These are phyloP conservation scores for Proterorhinus semilunaris DNA, from an alignment of 2,113 vertebrate genomes.

Conservation along the genomic window DNA sequence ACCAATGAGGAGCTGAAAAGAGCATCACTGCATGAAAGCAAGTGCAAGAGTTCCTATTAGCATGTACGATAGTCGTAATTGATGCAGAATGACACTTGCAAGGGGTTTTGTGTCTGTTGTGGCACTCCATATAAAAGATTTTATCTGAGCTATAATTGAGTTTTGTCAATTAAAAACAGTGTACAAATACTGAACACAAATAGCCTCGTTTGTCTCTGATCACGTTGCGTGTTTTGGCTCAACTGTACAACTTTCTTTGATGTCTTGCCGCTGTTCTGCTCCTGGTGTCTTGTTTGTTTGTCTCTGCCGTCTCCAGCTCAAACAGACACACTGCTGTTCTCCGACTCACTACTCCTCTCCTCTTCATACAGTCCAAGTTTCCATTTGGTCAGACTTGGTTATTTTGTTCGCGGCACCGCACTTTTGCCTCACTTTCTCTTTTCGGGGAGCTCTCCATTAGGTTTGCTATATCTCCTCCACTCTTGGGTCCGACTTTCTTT, in stretches of 20 bases:
- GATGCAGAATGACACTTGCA: too few species aligned
- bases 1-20: constrained; percentile 31
- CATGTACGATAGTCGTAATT: constrained; percentile 1
- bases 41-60: constrained; percentile 41
- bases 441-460: constrained; percentile 38
- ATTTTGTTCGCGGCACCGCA: constrained; percentile 28
- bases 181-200: too few species aligned
- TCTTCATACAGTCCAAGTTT: constrained; percentile 21
- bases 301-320: constrained; percentile 34
- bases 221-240: constrained; percentile 14
- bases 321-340: constrained; percentile 44
- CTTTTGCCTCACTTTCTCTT: constrained; percentile 7
- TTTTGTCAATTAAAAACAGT: too few species aligned
- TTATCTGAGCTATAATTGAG: too few species aligned
- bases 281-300: constrained; percentile 41
- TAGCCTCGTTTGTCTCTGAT: background rate
- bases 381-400: constrained; percentile 28
- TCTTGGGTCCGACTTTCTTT: constrained; percentile 43
- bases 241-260: constrained; percentile 15
- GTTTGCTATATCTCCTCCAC: constrained; percentile 31
- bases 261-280: constrained; percentile 33
- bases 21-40: constrained; percentile 29
- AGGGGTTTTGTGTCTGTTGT: too few species aligned
- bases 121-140: too few species aligned
- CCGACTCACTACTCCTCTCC: constrained; percentile 33